Evolutionary conservation across 2,888 invertebrate genomes (phyloP), one percentile per base, ranked within the genome.

Genomic region (Xanthia togata): DNA sequence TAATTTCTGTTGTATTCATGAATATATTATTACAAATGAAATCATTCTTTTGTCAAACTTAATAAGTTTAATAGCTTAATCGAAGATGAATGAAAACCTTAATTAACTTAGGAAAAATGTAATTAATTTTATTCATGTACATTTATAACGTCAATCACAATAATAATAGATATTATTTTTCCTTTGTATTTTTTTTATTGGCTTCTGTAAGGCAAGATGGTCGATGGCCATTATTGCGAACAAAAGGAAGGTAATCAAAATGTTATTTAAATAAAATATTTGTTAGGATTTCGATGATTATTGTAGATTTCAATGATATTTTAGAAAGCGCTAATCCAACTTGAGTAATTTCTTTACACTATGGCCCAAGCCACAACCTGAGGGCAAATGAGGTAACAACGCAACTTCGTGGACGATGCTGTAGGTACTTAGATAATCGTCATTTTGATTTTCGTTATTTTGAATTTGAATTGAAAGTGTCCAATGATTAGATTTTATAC

Each of bases 121-220:
- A 79, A 88, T 88, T 81, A 78, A 82, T 79, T 84, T 87, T 69
- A 85, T 84, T 87, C 76, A 73, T 68, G 44, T 69, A 11, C 11
- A 57, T 38, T 77, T 65, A 38, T 74, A 14, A 23, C 59, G 64
- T 64, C 64, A 64, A 70, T 81, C 76, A 83, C 67, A 63, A 1
- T 60, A 35, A 70, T 53, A 69, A 77, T 53, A 64, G 47, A 72
- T 64, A 53, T 65, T 20, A 55, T 53, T 47, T 68, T 70, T 74
- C 31, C 26, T 70, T 82, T 78, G 83, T 85, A 57, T 53, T 59
- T 3, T 47, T 60, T 62, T 83, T 78, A 78, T 53, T 69, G 65
- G 64, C 86, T 85, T 73, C 70, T 78, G 83, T 82, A 47, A 53
- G 23, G 14, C 38, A 73, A 65, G 44, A 26, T 69, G 55, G 69